Base-by-base conservation (phyloP, 2,888 invertebrate species). In the Leptopterna dolabrata region DNA sequence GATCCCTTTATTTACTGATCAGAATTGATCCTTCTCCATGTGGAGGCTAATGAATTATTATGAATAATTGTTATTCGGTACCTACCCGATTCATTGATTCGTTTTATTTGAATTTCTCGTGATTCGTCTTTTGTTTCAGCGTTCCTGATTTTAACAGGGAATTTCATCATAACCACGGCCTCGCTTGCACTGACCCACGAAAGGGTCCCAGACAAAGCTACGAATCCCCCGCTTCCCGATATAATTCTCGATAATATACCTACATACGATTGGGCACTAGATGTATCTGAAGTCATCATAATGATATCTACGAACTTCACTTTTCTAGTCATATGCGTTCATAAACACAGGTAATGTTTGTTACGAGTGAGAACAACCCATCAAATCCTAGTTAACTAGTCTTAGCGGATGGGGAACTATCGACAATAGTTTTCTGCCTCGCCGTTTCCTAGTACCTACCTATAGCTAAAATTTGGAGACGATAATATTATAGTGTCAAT, bases 151-250 rank as follows among this genome's bases (percentile, higher is more conserved):
- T 93, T 95, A 92, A 92, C 93, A 90, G 92, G 94, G 90, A 95
- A 94, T 92, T 95, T 95, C 91, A 92, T 95, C 90, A 91, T 94
- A 90, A 94, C 95, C 89, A 94, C 95, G 88, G 93, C 95, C 91
- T 96, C 96, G 87, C 93, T 97, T 91, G 96, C 97, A 90, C 92
- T 96, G 91, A 96, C 97, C 88, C 97, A 98, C 93, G 97, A 98
- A 92, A 94, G 96, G 90, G 94, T 97, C 90, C 97, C 97, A n/a
- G 96, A 96, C 92, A 93, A 96, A 89, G 93, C 93, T 89, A 93
- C 93, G 9, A 95, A 95, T 91, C 93, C 94, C 88, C 97, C 97
- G 86, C 94, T 98, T 90, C 96, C 96, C 87, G 98, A 98, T 92
- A 93, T 96, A 89, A 94, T 97, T 91, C 94, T 97, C 90, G 96